phyloP scores from a whole-genome alignment of 2,113 vertebrate genomes.

The Bubo bubo region DNA sequence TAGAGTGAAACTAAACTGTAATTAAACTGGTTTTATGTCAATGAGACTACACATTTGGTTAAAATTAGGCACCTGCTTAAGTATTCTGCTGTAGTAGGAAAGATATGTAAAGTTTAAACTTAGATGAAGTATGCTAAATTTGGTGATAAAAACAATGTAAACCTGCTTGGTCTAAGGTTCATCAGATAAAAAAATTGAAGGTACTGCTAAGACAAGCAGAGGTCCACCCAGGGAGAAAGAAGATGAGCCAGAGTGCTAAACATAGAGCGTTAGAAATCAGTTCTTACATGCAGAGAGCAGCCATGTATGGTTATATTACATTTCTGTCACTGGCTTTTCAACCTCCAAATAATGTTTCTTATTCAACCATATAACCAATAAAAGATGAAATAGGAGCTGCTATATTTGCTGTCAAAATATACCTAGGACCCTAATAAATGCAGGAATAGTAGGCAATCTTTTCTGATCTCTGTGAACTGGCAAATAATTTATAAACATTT shows the following conservation, averaged over 20 bases:
- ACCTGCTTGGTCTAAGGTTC: not conserved
- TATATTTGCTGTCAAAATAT: not conserved
- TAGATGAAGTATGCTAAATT: not conserved
- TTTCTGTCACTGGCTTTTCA: not conserved
- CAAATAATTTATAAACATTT: not conserved
- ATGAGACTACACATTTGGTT: not conserved
- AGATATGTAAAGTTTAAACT: not conserved
- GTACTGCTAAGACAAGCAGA: not conserved
- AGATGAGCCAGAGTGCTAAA: not conserved
- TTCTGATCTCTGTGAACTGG: not conserved
- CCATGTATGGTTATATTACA: fast-evolving
- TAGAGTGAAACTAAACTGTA: not conserved
- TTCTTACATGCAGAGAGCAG: not conserved
- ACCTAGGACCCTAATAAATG: not conserved
- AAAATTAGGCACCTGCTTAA: not conserved
- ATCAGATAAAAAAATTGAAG: not conserved
- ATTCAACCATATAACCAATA: not conserved
- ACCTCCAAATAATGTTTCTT: not conserved
- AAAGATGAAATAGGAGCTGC: not conserved
- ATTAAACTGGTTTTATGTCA: not conserved
- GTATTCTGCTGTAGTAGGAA: not conserved
- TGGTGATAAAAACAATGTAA: not conserved
- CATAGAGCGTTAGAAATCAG: not conserved
- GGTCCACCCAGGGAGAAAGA: not conserved
- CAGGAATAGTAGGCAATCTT: not conserved